A percentile compares a stretch with the other conserved stretches of the same genome.
Conservation (phyloP, 2,797 vertebrate species). For the Danio tinwini region DNA sequence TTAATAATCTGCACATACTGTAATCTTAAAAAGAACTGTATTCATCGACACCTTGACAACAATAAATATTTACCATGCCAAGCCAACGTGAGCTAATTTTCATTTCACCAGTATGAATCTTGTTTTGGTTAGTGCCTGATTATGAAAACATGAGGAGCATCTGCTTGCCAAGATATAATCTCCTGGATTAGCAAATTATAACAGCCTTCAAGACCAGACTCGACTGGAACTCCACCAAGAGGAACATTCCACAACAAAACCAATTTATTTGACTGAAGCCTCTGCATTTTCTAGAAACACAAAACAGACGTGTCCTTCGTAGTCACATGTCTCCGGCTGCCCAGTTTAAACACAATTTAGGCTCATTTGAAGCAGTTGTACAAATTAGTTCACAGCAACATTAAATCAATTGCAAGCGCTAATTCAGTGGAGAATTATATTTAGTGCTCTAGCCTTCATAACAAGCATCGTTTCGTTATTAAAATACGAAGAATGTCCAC, state of each 20-base stretch:
- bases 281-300: conserved; percentile 46
- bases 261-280: conserved; percentile 35
- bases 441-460: not conserved
- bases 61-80: not conserved
- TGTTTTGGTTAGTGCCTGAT: conserved; percentile 33
- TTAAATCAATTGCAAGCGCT: not conserved
- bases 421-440: not conserved
- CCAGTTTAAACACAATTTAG: not conserved
- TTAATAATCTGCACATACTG: not conserved
- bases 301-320: conserved; percentile 34
- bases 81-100: not conserved
- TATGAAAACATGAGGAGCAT: conserved; percentile 6
- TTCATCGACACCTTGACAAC: not conserved
- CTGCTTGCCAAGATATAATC: conserved; percentile 26
- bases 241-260: conserved; percentile 55
- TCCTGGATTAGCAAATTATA: conserved; percentile 41
- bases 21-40: not conserved
- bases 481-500: conserved; percentile 30
- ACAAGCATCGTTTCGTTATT: not conserved
- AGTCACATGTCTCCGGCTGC: not conserved
- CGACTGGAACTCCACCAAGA: conserved; percentile 53
- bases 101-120: not conserved
- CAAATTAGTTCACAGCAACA: conserved; percentile 1
- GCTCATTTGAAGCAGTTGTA: not conserved
- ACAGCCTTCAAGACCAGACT: conserved; percentile 50